A percentile compares a stretch with the other conserved stretches of the same genome.
Evolutionary conservation across 2,797 vertebrate species (phyloP).

Genomic region (Squalus acanthias): DNA sequence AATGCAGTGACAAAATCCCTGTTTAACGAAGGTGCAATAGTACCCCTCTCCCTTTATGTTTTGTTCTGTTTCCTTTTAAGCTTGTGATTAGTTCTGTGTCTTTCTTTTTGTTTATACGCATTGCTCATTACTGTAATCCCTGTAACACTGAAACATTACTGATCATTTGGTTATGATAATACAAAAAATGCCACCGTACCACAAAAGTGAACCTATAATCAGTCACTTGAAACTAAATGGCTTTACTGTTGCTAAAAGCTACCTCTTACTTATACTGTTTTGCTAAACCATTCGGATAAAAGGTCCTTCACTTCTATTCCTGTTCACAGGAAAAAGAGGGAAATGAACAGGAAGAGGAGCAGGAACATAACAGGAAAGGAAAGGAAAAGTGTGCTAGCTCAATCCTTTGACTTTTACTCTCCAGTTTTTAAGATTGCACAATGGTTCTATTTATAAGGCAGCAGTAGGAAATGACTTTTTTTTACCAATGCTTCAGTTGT

Average conservation of each 20-base stretch:
- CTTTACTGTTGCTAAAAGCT: background rate
- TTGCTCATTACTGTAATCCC: too few species aligned
- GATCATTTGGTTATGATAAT: too few species aligned
- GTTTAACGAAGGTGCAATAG: background rate
- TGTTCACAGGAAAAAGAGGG: background rate
- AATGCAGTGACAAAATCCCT: background rate
- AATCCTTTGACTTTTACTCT: conserved; percentile 9
- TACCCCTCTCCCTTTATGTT: background rate
- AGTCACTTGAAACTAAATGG: background rate
- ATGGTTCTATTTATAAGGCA: background rate
- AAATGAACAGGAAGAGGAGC: background rate
- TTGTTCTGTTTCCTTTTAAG: background rate
- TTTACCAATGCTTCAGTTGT: background rate
- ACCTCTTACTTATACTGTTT: background rate
- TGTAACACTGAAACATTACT: too few species aligned
- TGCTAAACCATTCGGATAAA: background rate
- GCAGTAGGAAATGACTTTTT: background rate
- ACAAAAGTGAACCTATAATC: too few species aligned
- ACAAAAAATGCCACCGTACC: too few species aligned
- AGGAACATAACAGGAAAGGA: background rate
- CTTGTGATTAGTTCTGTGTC: background rate
- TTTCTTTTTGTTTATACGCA: too few species aligned
- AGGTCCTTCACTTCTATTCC: background rate
- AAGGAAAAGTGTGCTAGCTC: background rate
- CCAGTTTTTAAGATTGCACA: background rate